A percentile compares a stretch with the other conserved stretches of the same genome.
These are phyloP conservation scores for Remorina albescens DNA, from an alignment of 2,797 vertebrate species.

Conservation along the genomic window DNA sequence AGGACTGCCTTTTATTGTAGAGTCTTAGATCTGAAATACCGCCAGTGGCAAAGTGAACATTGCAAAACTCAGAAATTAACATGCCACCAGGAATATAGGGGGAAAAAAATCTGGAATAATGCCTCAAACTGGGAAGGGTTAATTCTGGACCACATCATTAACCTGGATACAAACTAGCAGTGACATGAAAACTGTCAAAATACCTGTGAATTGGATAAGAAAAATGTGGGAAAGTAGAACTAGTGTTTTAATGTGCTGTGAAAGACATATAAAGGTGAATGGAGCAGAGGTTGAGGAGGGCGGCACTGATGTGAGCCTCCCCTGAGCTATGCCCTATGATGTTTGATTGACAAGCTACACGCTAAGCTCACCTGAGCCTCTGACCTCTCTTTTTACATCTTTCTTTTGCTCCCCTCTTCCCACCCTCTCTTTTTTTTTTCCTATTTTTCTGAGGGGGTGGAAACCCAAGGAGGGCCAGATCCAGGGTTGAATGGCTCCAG, in stretches of 20 bases:
- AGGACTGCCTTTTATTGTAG: conserved; percentile 8
- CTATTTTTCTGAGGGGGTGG: conserved; percentile 59
- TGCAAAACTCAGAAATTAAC: conserved; percentile 8
- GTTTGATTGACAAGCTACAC: conserved; percentile 82
- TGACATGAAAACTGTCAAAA: conserved; percentile 31
- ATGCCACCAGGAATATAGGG: background rate
- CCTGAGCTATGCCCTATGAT: conserved; percentile 65
- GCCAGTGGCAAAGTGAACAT: conserved; percentile 21
- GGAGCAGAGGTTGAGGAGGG: conserved; percentile 49
- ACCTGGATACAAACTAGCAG: conserved; percentile 13
- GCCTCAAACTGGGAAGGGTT: background rate
- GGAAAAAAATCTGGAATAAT: too few relatives aligned
- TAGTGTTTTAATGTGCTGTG: conserved; percentile 35
- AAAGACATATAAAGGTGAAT: conserved; percentile 52
- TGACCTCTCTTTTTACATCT: conserved; percentile 75
- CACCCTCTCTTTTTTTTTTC: conserved; percentile 38
- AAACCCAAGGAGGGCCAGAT: conserved; percentile 82
- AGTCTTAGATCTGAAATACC: conserved; percentile 20
- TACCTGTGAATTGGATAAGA: conserved; percentile 16
- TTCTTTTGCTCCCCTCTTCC: conserved; percentile 45
- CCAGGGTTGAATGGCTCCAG: conserved; percentile 81
- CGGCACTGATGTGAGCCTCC: conserved; percentile 52
- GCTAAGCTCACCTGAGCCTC: conserved; percentile 78
- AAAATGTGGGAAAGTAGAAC: conserved; percentile 24
- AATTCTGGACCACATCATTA: background rate